These are phyloP conservation scores for Protomyctophum bolini DNA, from an alignment of 2,113 vertebrate genomes.

Conservation along the genomic window DNA sequence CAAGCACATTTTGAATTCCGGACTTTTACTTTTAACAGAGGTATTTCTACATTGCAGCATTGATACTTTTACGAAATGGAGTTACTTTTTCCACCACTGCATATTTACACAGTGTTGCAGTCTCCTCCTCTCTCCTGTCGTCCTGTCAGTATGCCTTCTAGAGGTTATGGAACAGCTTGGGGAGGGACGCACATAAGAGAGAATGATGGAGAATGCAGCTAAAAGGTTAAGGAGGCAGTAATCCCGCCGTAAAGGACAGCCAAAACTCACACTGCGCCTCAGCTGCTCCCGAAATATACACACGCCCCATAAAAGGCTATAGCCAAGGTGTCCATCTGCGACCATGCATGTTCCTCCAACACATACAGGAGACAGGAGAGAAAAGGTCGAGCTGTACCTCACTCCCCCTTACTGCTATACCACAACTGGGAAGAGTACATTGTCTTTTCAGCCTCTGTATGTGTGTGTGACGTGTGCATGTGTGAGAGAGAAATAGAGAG, in stretches of 20 bases:
- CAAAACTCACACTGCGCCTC: constrained; percentile 73
- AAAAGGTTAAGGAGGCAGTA: constrained; percentile 77
- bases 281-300: constrained; percentile 62
- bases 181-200: constrained; percentile 69
- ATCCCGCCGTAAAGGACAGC: constrained; percentile 73
- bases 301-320: constrained; percentile 41
- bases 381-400: constrained; percentile 24
- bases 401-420: no score
- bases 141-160: constrained; percentile 16
- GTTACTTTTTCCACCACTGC: constrained; percentile 51
- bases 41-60: no score
- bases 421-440: no score
- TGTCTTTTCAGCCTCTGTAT: no score
- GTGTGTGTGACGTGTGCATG: no score
- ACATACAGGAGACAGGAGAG: constrained; percentile 37
- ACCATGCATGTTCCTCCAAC: no score
- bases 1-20: no score
- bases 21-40: no score
- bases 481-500: no score
- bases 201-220: constrained; percentile 74
- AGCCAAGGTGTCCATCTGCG: constrained; percentile 39
- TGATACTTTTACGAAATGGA: no score
- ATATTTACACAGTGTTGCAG: constrained; percentile 51
- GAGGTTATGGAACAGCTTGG: constrained; percentile 72
- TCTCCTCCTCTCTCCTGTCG: constrained; percentile 22